phyloP scores from a whole-genome alignment of 2,797 vertebrate genomes.

The Babyrousa celebensis region DNA sequence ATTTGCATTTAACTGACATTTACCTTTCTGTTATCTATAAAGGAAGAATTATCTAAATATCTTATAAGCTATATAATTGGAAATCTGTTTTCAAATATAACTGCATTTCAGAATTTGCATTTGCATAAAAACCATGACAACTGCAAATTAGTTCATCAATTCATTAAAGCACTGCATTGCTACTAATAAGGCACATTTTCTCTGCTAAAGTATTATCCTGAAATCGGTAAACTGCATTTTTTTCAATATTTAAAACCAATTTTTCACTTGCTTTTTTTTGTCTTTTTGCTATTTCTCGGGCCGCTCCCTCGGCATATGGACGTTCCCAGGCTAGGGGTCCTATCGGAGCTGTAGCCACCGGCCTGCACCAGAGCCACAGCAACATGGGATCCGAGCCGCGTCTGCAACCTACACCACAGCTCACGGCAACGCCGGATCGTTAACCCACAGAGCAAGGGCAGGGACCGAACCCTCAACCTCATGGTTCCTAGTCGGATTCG shows the following conservation, averaged over 20 bases:
- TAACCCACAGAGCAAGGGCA: too few species aligned
- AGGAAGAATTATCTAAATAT: constrained; percentile 63
- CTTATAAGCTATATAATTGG: neutral
- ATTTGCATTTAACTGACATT: constrained; percentile 54
- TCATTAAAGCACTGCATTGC: constrained; percentile 33
- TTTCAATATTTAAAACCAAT: constrained; percentile 64
- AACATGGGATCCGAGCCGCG: too few species aligned
- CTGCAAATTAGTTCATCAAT: constrained; percentile 71
- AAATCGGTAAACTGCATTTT: constrained; percentile 40
- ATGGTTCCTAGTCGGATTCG: too few species aligned
- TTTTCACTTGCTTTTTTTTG: constrained; percentile 51
- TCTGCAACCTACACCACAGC: too few species aligned
- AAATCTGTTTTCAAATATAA: constrained; percentile 64
- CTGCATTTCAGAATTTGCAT: constrained; percentile 18
- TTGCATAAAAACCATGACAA: constrained; percentile 62
- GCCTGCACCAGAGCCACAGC: too few species aligned
- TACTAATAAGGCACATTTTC: constrained; percentile 61
- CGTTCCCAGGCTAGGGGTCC: too few species aligned
- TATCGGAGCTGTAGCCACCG: too few species aligned
- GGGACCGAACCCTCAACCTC: too few species aligned
- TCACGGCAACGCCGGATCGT: too few species aligned
- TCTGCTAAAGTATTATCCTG: constrained; percentile 39
- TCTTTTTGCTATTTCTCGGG: too few species aligned
- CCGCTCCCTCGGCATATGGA: too few species aligned
- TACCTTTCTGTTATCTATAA: constrained; percentile 61